Evolutionary conservation across 2,797 vertebrate genomes (phyloP).

Genomic region (Danio albolineatus): DNA sequence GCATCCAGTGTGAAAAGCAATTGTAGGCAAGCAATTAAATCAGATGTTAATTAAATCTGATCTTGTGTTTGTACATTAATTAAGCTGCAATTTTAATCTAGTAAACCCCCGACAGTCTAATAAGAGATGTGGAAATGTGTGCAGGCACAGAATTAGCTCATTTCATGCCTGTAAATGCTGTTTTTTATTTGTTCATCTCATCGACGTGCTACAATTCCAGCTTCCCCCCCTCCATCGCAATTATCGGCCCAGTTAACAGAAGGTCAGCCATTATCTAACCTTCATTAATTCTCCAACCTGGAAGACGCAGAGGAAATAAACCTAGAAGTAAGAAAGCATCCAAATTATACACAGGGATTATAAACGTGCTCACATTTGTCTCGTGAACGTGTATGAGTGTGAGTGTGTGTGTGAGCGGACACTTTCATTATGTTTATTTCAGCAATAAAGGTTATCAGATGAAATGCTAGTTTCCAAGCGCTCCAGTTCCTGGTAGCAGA

Average conservation of each 20-base stretch:
- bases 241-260: constrained; percentile 16
- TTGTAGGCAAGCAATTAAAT: constrained; percentile 83
- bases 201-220: constrained; percentile 30
- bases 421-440: constrained; percentile 81
- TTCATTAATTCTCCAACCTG: constrained; percentile 31
- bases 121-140: constrained; percentile 75
- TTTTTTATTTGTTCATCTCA: constrained; percentile 61
- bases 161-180: constrained; percentile 82
- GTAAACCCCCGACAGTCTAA: constrained; percentile 79
- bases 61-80: constrained; percentile 86
- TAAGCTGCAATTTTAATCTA: constrained; percentile 85
- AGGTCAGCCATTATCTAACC: constrained; percentile 39
- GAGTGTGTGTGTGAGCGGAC: constrained; percentile 21
- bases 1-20: constrained; percentile 74
- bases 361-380: background rate
- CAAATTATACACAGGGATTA: background rate
- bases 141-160: constrained; percentile 79
- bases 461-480: constrained; percentile 70
- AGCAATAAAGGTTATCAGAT: constrained; percentile 83
- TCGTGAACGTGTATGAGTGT: background rate
- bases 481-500: constrained; percentile 77
- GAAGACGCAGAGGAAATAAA: constrained; percentile 25
- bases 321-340: background rate
- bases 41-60: constrained; percentile 88
- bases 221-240: constrained; percentile 17